These are phyloP conservation scores for Dermatemys mawii DNA, from an alignment of 2,113 vertebrate species.

Conservation along the genomic window DNA sequence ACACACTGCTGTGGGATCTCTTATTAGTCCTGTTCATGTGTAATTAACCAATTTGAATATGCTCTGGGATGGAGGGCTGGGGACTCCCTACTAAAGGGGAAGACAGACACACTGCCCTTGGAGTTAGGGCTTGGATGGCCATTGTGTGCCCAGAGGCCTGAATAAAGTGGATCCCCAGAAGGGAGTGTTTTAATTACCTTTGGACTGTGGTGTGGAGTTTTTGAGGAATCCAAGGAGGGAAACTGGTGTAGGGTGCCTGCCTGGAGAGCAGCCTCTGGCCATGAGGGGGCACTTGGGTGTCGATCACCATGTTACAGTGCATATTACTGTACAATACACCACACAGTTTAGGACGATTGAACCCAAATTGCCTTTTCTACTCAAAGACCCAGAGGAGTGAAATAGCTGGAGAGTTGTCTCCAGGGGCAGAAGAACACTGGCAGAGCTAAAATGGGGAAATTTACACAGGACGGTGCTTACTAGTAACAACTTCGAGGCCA, in stretches of 20 bases:
- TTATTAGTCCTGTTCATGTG: rapidly evolving
- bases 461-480: background rate
- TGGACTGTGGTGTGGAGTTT: background rate
- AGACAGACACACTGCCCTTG: background rate
- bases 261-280: background rate
- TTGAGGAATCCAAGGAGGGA: background rate
- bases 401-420: background rate
- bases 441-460: background rate
- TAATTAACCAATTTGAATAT: rapidly evolving
- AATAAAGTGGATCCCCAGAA: background rate
- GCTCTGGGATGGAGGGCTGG: background rate
- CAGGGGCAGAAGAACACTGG: rapidly evolving
- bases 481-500: background rate
- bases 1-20: background rate
- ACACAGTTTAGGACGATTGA: background rate
- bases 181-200: background rate
- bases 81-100: background rate
- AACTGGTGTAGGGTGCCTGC: background rate
- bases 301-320: background rate
- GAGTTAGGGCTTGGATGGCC: background rate
- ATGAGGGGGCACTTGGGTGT: background rate
- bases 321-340: background rate
- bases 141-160: background rate
- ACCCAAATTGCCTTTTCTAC: background rate
- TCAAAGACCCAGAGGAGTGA: background rate